These are phyloP conservation scores for Cheilinus undulatus DNA, from an alignment of 2,113 vertebrate genomes.

Conservation along the genomic window DNA sequence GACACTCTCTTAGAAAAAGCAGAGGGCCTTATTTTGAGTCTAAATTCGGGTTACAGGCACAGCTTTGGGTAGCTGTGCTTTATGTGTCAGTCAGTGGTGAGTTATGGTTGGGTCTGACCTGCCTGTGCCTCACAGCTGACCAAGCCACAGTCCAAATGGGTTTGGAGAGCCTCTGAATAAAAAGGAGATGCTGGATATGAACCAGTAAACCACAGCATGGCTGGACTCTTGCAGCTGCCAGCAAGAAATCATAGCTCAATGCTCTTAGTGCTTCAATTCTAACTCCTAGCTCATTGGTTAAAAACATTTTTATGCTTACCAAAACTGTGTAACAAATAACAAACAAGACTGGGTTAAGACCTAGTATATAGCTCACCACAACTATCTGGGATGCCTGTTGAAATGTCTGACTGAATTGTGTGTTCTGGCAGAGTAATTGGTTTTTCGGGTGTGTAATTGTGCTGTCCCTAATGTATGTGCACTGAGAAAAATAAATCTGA, in stretches of 20 bases:
- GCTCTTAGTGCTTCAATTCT: neutral
- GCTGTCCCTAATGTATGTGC: no score
- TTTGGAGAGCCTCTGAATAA: constrained; percentile 46
- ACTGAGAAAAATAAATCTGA: no score
- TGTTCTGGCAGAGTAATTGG: no score
- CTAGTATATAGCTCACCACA: no score
- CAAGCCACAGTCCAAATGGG: constrained; percentile 37
- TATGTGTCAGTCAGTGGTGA: constrained; percentile 40
- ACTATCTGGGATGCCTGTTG: no score
- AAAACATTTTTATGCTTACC: neutral
- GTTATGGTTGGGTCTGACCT: constrained; percentile 31
- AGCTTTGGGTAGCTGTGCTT: constrained; percentile 22
- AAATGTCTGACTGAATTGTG: no score
- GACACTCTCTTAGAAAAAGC: constrained; percentile 7
- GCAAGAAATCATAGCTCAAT: neutral
- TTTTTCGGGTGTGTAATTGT: no score
- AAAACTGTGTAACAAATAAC: no score
- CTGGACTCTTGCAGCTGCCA: constrained; percentile 15
- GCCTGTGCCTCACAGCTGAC: constrained; percentile 37
- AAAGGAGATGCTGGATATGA: constrained; percentile 12
- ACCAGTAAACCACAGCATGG: constrained; percentile 36
- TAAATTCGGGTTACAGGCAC: constrained; percentile 24
- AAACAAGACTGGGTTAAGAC: no score
- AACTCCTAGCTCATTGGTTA: neutral
- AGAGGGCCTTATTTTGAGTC: neutral